Base-by-base conservation (phyloP, 1,140 invertebrate genomes). In the Leptinotarsa texana region DNA sequence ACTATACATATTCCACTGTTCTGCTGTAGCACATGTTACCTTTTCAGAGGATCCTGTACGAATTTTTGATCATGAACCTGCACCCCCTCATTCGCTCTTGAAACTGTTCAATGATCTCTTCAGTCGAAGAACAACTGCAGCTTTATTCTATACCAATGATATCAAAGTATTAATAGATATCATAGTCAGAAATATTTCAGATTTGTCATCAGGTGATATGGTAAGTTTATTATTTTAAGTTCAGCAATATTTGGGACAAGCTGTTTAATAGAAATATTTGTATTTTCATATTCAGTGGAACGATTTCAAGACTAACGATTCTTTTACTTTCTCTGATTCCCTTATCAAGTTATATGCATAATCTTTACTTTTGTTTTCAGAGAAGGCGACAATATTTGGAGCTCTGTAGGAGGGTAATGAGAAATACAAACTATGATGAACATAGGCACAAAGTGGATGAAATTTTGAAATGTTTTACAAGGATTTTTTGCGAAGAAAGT, bases 151-250 rank as follows among this genome's bases (percentile, higher is more conserved):
- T 83, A 96, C 95, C 0, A 98, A 97, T 83, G 96, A 98, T 84
- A 92, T 94, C 3, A 95, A 94, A 86, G 96, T 98, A 51, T 88
- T 97, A 33, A 92, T 98, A 78, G 96, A 98, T 83, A 97, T 98
- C 82, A 91, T 97, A 65, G 91, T 96, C 22, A 87, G 95, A 42
- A 94, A 96, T 83, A 87, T 98, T 5, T 92, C 93, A 8, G 95
- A 98, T 85, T 89, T 97, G 74, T 92, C 93, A 65, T 91, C 95
- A n/a, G 94, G 94, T 61, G 94, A 96, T 86, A 87, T 90, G 88
- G 95, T 96, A 89, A 86, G 83, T 82, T 63, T 63, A 4, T 24
- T 63, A 15, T 24, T 8, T 18, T 0, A 63, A 24, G 3, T 22
- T 63, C 8, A 33, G 1, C 2, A 62, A 62, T 62, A 21, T 62